Evolutionary conservation across 2,113 vertebrate genomes (phyloP).

Genomic region (Urocynchramus pylzowi): DNA sequence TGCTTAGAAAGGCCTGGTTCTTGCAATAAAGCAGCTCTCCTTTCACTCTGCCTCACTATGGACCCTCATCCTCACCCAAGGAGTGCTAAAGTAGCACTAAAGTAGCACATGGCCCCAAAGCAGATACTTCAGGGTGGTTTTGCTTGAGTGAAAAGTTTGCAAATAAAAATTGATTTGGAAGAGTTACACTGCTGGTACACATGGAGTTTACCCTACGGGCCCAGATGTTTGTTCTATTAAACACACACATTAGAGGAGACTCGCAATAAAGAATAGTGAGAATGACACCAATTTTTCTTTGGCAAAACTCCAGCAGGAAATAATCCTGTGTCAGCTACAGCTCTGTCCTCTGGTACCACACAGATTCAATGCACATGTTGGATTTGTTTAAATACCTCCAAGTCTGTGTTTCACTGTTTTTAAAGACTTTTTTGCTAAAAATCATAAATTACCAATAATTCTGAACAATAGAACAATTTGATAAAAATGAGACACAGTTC

Average conservation of each 20-base stretch:
- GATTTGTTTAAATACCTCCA: slow-evolving; percentile 33
- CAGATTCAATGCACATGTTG: not conserved
- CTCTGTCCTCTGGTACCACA: slow-evolving; percentile 2
- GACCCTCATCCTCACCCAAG: not conserved
- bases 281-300: slow-evolving; percentile 6
- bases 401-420: slow-evolving; percentile 10
- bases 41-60: not conserved
- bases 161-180: not conserved
- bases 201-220: not conserved
- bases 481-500: slow-evolving; percentile 6
- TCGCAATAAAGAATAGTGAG: not conserved
- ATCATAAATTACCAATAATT: slow-evolving; percentile 21
- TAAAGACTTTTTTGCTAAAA: slow-evolving; percentile 43
- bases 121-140: not conserved
- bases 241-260: slow-evolving; percentile 31
- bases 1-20: not conserved
- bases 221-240: slow-evolving; percentile 65
- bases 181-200: not conserved
- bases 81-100: not conserved
- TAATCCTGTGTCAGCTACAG: slow-evolving; percentile 18
- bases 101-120: not conserved
- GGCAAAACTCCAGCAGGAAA: slow-evolving; percentile 66
- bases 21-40: not conserved
- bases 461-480: not conserved
- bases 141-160: not conserved